A percentile compares a stretch with the other conserved stretches of the same genome.
phyloP scores from a whole-genome alignment of 1,140 invertebrate species.

The Vollenhovia emeryi region DNA sequence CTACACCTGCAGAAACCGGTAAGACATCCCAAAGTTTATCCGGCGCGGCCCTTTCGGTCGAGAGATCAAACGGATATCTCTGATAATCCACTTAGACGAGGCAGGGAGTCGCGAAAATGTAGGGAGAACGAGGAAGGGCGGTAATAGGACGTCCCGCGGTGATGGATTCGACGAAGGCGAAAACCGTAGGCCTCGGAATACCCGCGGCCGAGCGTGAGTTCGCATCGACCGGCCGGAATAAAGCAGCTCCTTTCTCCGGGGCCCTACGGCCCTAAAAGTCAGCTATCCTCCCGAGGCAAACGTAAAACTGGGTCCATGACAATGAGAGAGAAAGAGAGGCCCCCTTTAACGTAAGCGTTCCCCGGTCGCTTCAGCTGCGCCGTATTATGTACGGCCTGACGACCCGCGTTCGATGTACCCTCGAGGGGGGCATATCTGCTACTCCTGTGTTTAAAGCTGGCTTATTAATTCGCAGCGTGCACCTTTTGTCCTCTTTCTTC shows the following conservation, averaged over 20 bases:
- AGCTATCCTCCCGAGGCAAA: neutral
- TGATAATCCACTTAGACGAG: slow-evolving; percentile 74
- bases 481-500: slow-evolving; percentile 69
- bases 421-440: slow-evolving; percentile 66
- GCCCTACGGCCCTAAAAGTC: slow-evolving; percentile 45
- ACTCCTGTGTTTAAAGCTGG: slow-evolving; percentile 74
- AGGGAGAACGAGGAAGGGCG: slow-evolving; percentile 43
- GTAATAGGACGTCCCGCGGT: slow-evolving; percentile 68
- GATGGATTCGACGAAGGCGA: slow-evolving; percentile 61
- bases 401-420: slow-evolving; percentile 79
- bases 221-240: slow-evolving; percentile 58
- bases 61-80: slow-evolving; percentile 76
- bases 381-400: slow-evolving; percentile 81
- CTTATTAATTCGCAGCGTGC: slow-evolving; percentile 84
- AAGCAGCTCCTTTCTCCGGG: slow-evolving; percentile 11
- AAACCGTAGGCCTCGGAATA: slow-evolving; percentile 59
- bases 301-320: slow-evolving; percentile 28
- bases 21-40: slow-evolving; percentile 70
- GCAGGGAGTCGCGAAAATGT: slow-evolving; percentile 57
- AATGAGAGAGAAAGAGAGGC: slow-evolving; percentile 28
- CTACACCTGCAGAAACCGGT: slow-evolving; percentile 60
- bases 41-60: slow-evolving; percentile 57
- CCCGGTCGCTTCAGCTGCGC: slow-evolving; percentile 78
- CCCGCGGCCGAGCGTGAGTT: slow-evolving; percentile 59
- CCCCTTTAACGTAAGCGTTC: slow-evolving; percentile 31